Base-by-base conservation (phyloP, 2,797 vertebrate species). In the Lutjanus argentimaculatus region DNA sequence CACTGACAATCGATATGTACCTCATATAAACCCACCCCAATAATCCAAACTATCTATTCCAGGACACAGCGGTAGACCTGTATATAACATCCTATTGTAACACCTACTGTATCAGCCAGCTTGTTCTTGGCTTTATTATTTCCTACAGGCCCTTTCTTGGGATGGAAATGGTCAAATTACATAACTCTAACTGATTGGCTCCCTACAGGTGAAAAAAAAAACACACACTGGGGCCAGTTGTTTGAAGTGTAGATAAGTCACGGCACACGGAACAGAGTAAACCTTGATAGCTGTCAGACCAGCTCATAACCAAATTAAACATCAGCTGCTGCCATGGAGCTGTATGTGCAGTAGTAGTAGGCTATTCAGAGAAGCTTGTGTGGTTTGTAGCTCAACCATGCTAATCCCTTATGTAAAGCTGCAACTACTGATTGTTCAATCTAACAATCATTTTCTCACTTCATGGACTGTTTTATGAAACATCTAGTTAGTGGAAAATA, bases 271-370 rank as follows among this genome's bases (percentile, higher is more conserved):
- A 80, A 21, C 40, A 71, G 42, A 58, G 68, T 58, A 70, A 79
- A 86, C 64, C 17, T 19, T 68, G 73, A 84, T 52, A 83, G 65
- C 49, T 3, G 76, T 66, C 72, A 55, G 48, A 83, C 52, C 73
- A 85, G 77, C 78, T 36, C 59, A 22, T 62, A 84, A 72, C 70
- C 87, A 84, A 81, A 79, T 88, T 9, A 79, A 70, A 77, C 0
- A 59, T 16, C n/a, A 77, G 63, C 75, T 42, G 49, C 74, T 63
- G 19, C 55, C 30, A 72, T 40, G 13, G 45, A 75, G 45, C n/a
- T 75, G 59, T 42, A 21, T 45, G 62, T 62, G 40, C 58, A 53
- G 57, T 1, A 19, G 45, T 3, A 49, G 17, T n/a, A n/a, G n/a
- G n/a, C n/a, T 59, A 49, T 57, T 14, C 16, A 14, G 22, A 30